These are phyloP conservation scores for Chaenocephalus aceratus DNA, from an alignment of 2,113 vertebrate genomes.

Conservation along the genomic window DNA sequence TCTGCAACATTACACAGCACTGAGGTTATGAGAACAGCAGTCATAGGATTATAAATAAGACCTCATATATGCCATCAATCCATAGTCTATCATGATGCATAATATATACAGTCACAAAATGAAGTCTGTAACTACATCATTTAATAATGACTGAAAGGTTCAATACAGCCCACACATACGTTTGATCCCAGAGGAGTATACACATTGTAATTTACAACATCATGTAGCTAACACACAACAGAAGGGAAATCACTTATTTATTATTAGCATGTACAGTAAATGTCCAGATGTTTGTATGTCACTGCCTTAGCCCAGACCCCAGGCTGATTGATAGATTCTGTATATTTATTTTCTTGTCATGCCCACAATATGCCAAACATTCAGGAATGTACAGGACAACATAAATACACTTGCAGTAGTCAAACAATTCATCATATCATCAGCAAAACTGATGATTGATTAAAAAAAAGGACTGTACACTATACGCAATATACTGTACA, in stretches of 20 bases:
- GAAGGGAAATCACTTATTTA: not conserved
- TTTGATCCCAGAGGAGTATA: not conserved
- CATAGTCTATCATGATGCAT: not conserved
- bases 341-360: too few species aligned
- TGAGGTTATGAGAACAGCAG: conserved; percentile 21
- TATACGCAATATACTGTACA: not conserved
- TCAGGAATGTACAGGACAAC: too few species aligned
- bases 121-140: not conserved
- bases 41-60: not conserved
- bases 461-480: not conserved
- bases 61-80: not conserved
- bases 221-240: not conserved
- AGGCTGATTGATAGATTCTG: too few species aligned
- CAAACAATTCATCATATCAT: too few species aligned
- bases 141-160: conserved; percentile 7
- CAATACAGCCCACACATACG: not conserved
- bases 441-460: too few species aligned
- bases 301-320: not conserved
- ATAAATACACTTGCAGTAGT: too few species aligned
- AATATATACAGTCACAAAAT: too few species aligned
- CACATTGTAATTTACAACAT: not conserved
- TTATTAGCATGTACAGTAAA: not conserved
- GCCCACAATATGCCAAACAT: too few species aligned
- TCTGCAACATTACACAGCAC: too few species aligned
- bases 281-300: not conserved